Base-by-base conservation (phyloP, 2,888 invertebrate species). In the Acanthopleura granulata region DNA sequence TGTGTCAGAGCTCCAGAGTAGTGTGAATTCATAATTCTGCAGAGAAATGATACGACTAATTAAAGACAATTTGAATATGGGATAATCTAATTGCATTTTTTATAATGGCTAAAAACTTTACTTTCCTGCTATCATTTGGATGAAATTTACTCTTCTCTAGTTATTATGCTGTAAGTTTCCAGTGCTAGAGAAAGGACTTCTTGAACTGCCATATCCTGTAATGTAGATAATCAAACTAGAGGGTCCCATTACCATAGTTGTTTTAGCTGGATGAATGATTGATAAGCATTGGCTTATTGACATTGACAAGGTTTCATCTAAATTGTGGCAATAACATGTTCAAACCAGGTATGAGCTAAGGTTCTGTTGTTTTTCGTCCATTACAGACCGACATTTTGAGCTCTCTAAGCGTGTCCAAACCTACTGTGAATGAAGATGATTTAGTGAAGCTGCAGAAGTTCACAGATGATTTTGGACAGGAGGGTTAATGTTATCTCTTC, bases 401-500 rank as follows among this genome's bases (percentile, higher is more conserved):
- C 87, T 98, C 99, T 0, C 91, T 99, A 83, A 94, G 95, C 12
- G 97, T 96, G 79, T 96, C 97, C 71, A 99, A 99, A 92, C 98
- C 99, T 27, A 99, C 99, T 14, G 98, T 99, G 1, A 99, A 99
- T 89, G 96, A 97, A 79, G 95, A 97, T 27, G 99, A 99, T 90
- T 93, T 99, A 93, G 93, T 93, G 61, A 97, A 96, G 91, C 92
- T 99, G 88, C 94, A 94, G 89, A 96, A 98, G 91, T 99, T 99
- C 91, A 97, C 96, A 92, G 95, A 96, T 89, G 99, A 99, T 91
- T 99, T 99, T 91, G 99, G 99, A 50, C 98, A 98, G 92, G 99
- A 99, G 92, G 99, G 98, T 78, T 83, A 40, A 40, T 9, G 40
- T 9, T 40, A 3, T 40, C 40, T 40, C 40, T 40, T 9, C 40